A percentile compares a stretch with the other conserved stretches of the same genome.
These are phyloP conservation scores for Hylomyscus alleni DNA, from an alignment of 2,797 vertebrate genomes.

Conservation along the genomic window DNA sequence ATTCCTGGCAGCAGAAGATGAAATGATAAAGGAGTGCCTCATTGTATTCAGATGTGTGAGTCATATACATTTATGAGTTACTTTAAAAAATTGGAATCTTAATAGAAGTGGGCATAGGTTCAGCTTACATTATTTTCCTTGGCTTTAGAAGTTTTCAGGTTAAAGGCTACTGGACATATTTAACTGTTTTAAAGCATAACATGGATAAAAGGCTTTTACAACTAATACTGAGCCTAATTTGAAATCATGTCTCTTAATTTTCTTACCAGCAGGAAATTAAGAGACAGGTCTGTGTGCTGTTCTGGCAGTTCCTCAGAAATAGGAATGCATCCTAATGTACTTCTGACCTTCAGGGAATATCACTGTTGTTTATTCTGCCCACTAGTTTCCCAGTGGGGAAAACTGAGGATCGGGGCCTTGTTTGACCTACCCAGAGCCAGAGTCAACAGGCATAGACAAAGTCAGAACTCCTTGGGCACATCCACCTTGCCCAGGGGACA, in stretches of 20 bases:
- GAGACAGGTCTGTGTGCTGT: background rate
- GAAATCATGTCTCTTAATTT: constrained; percentile 58
- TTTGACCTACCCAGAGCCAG: background rate
- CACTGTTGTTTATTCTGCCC: background rate
- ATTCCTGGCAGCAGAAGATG: constrained; percentile 75
- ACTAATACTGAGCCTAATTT: constrained; percentile 51
- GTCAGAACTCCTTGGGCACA: background rate
- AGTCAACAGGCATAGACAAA: background rate
- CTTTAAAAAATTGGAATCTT: constrained; percentile 65
- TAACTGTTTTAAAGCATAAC: constrained; percentile 64
- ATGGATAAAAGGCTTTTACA: constrained; percentile 70
- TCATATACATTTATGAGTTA: constrained; percentile 79
- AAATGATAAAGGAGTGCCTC: constrained; percentile 73
- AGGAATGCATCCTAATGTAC: background rate
- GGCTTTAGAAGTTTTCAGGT: constrained; percentile 70
- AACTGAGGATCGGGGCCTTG: background rate
- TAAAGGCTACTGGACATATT: constrained; percentile 71
- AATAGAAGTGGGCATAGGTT: constrained; percentile 68
- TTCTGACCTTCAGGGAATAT: background rate
- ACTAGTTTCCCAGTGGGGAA: background rate
- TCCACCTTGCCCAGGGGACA: too few species aligned
- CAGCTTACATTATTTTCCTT: constrained; percentile 69
- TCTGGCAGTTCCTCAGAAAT: background rate
- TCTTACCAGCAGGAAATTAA: background rate
- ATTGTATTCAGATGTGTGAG: constrained; percentile 75